Base-by-base conservation (phyloP, 2,888 invertebrate genomes). In the Ethmia dodecea region DNA sequence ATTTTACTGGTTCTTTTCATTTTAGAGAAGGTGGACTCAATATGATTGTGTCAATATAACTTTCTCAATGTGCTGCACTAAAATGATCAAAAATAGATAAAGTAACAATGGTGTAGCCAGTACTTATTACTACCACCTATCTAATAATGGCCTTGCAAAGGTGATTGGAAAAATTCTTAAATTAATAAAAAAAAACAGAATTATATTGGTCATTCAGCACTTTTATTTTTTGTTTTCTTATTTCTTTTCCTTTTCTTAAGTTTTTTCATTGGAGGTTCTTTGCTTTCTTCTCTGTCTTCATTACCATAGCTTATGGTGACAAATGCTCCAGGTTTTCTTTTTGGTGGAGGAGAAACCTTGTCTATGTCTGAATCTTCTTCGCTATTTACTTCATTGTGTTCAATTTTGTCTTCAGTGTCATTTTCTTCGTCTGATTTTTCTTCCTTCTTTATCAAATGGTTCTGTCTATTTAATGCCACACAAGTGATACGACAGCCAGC, bases 401-500 rank as follows among this genome's bases (percentile, higher is more conserved):
- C 46, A 30, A 29, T 27, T 37, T 43, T 43, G 29, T 45, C 39
- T 33, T 47, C 47, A 28, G 37, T 42, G 31, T 50, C 26, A 32
- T 50, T 43, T 40, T 56, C 51, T 18, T 54, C 49, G 40, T 66
- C 60, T 31, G 55, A 46, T 12, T 55, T 38, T n/a, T 80, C 72
- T 49, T 83, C 83, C 38, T 81, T 81, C 43, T 79, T 75, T 15
- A 80, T 61, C 14, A 74, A 51, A 55, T 77, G 72, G 41, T 56
- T 73, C 39, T 84, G 78, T 59, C 76, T 86, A 45, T 91, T 80
- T 16, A 94, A 68, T 35, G 89, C 79, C 32, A 94, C 67, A 60
- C 94, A 94, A 10, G 93, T 94, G 9, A 94, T 89, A 55, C 95
- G 88, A 60, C 93, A 93, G 3, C 89, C 90, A 30, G 91, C 89